Evolutionary conservation across 2,797 vertebrate genomes (phyloP), one percentile per base, ranked within the genome.

Genomic region (Enteromius viviparus): DNA sequence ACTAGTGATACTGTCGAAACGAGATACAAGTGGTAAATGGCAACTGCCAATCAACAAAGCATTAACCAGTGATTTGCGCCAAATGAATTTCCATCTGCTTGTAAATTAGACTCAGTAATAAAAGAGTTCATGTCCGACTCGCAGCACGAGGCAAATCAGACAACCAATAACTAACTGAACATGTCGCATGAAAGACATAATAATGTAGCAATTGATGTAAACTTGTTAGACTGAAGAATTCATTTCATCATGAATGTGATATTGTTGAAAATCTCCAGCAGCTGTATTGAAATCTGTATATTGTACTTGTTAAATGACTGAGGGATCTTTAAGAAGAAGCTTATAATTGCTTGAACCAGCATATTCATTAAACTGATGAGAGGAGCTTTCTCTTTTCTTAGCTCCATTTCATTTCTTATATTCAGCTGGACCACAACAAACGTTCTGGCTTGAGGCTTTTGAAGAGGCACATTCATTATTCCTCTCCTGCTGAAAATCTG

Each of bases 351-450:
- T 51, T 66, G 60, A 82, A 82, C 47, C 4, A 34, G 23, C 21
- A 69, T 19, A 69, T 82, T 82, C 51, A 64, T 78, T 53, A 68
- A 76, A 66, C 47, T 45, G 60, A 76, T 76, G 34, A 58, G 3
- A 29, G 69, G 51, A 53, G 45, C n/a, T 77, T 70, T 62, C 65
- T 71, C 51, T 34, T 69, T 69, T 77, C 74, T 47, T 58, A 69
- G 74, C 26, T 83, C 40, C n/a, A n/a, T 76, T 76, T 55, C 49
- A 79, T 37, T 32, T 79, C 64, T 80, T 80, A 70, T 83, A 78
- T 83, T 78, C 40, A 69, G 65, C 75, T 69, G 75, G 75, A 71
- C 51, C 21, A 83, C 75, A 83, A 83, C 75, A 83, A 83, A 83
- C 17, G 40, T 37, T 83, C 37, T 83, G 64, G 53, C 75, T 83